Percentiles rank a stretch among this genome's conserved stretches.
These are phyloP conservation scores for Noctua janthina DNA, from an alignment of 2,888 invertebrate species.

Conservation along the genomic window DNA sequence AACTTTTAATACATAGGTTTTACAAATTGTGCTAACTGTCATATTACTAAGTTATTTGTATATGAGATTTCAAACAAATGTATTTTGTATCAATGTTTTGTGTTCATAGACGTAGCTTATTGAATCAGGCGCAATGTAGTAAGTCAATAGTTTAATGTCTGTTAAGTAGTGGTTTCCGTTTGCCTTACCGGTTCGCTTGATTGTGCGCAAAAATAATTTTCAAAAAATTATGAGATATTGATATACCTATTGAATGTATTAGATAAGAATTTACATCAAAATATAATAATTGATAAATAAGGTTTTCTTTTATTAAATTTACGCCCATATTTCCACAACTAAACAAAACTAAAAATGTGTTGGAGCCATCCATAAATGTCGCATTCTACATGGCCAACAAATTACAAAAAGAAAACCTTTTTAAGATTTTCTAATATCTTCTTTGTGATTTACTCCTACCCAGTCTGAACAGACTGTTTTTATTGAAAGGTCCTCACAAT, in stretches of 20 bases:
- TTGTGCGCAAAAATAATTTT: conserved; percentile 35
- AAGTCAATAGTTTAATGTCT: conserved; percentile 28
- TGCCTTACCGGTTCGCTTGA: conserved; percentile 42
- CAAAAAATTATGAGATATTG: conserved; percentile 49
- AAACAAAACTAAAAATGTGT: neutral
- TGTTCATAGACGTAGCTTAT: conserved; percentile 49
- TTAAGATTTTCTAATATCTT: neutral
- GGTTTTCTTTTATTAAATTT: neutral
- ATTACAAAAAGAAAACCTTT: too few species aligned
- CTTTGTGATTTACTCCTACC: neutral
- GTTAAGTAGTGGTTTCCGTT: conserved; percentile 22
- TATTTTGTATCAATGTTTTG: conserved; percentile 40
- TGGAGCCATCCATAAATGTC: too few species aligned
- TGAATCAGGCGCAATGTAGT: conserved; percentile 28
- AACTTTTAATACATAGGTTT: conserved; percentile 41
- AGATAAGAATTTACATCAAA: conserved; percentile 63
- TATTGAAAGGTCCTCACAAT: neutral
- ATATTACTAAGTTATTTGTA: conserved; percentile 57
- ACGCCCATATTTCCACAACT: neutral
- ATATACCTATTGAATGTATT: conserved; percentile 55
- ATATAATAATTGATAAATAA: conserved; percentile 50
- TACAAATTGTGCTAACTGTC: conserved; percentile 41
- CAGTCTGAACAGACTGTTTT: neutral
- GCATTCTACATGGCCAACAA: too few species aligned
- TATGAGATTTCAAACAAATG: conserved; percentile 53